Base-by-base conservation (phyloP, 1,140 invertebrate genomes). In the Cataglyphis hispanica region DNA sequence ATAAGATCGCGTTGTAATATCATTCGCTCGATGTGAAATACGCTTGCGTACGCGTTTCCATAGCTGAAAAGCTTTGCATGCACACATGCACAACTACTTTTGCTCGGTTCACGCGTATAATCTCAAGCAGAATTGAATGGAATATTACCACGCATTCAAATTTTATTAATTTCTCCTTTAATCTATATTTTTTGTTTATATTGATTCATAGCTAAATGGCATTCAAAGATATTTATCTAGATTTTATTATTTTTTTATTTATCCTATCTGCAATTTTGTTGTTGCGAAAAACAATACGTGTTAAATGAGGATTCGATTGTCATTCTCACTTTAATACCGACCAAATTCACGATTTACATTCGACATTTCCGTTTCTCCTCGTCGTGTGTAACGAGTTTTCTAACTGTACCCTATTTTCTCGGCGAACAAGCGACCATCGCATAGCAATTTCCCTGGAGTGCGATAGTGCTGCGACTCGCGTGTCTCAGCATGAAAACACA, bases 1-100 rank as follows among this genome's bases (percentile, higher is more conserved):
- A 78, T 89, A 89, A 89, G 80, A 89, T 89, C 88, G 56, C 61
- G 74, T 53, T 76, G 34, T 64, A 86, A 72, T 22, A 60, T 34
- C 37, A 34, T 1, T 25, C 31, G 87, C 50, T 22, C 31, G 56
- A 50, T 83, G 77, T n/a, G 87, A 89, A 89, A 89, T 85, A 31
- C 77, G 58, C 88, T 50, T 89, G 70, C 87, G 60, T 64, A 58
- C 27, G 27, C 75, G 37, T 64, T 64, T 67, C 31, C 22, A 56
- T 10, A 46, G 50, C 16, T 64, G 77, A 88, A 86, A 86, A 89
- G 63, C 80, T 56, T 86, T 40, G 72, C 81, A 43, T 8, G 10
- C 37, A 40, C 7, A 40, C 8, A 40, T 1, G 10, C 8, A 10
- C 40, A 83, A 86, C 83, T 72, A 84, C 75, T 50, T 89, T 89